Conservation (phyloP, 2,888 invertebrate genomes). For the Leucophenga maculata region DNA sequence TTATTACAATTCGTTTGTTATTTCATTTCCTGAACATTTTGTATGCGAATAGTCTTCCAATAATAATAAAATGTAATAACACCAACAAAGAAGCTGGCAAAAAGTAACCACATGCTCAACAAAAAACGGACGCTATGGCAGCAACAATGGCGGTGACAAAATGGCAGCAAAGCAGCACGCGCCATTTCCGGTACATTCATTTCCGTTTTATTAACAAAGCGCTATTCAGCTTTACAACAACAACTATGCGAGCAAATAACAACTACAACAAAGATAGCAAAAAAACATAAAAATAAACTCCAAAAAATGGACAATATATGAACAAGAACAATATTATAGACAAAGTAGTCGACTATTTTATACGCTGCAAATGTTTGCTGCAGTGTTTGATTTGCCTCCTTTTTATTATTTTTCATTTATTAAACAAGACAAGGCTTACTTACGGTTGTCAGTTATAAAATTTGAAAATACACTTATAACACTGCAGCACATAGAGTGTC, state of each 20-base stretch:
- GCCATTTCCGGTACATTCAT: constrained; percentile 51
- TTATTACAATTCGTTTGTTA: too few relatives aligned
- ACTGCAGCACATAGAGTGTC: too few relatives aligned
- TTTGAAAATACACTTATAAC: too few relatives aligned
- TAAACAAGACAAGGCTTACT: too few relatives aligned
- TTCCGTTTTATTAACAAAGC: constrained; percentile 63
- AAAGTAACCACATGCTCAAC: constrained; percentile 1
- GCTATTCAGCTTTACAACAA: constrained; percentile 51
- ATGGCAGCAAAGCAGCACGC: constrained; percentile 46
- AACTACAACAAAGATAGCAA: constrained; percentile 30
- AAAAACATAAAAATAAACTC: constrained; percentile 31
- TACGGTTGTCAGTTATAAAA: too few relatives aligned
- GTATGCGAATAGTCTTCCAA: not conserved
- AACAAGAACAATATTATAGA: constrained; percentile 5
- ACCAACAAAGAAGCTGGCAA: constrained; percentile 26
- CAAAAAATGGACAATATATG: constrained; percentile 18
- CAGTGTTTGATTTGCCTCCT: too few relatives aligned
- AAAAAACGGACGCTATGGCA: not conserved
- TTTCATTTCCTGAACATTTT: too few relatives aligned
- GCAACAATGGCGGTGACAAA: constrained; percentile 47
- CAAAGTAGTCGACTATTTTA: not conserved
- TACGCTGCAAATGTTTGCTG: too few relatives aligned
- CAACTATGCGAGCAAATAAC: constrained; percentile 33
- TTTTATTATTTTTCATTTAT: too few relatives aligned
- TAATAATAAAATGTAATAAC: constrained; percentile 25